Evolutionary conservation across 2,888 invertebrate species (phyloP), one percentile per base, ranked within the genome.

Genomic region (Rhyacophila evoluta): DNA sequence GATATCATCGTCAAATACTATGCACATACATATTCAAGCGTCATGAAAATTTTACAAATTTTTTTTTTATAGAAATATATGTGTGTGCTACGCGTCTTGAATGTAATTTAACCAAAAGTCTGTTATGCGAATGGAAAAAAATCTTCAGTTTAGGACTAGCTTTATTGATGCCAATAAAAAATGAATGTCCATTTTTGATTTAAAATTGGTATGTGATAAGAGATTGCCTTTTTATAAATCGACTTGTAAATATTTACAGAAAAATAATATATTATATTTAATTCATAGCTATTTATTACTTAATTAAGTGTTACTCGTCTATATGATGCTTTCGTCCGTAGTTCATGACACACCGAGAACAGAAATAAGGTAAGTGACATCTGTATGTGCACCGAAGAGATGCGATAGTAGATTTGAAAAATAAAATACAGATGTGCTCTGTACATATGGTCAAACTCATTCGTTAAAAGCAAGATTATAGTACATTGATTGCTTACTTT

Each of bases 171-270:
- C 55, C 55, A 55, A 55, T 55, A 19, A 25, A 55, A 55, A 55
- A 25, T 10, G 19, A 55, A 55, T 55, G 55, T 55, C 55, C 55
- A 55, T 25, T 55, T 33, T 55, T 55, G 19, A 55, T 55, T 55
- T 55, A 19, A 55, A 55, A 55, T 55, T 55, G 55, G 55, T 55
- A 55, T 55, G 55, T 55, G 55, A 55, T 55, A 55, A 55, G 15
- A 55, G 55, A 55, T 55, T 55, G 55, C 55, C 55, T 55, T 55
- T 55, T 55, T 55, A 55, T 19, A 25, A 55, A 55, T 55, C 55
- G 55, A 55, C 55, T 55, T 55, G 55, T 55, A 55, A 55, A 55
- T 55, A 55, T 55, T 55, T 55, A 55, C 55, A 55, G 55, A 55
- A 55, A 19, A 41, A 41, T 25, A 55, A 55, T 55, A 55, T 55